Base-by-base conservation (phyloP, 2,888 invertebrate species). In the Catocala nupta region DNA sequence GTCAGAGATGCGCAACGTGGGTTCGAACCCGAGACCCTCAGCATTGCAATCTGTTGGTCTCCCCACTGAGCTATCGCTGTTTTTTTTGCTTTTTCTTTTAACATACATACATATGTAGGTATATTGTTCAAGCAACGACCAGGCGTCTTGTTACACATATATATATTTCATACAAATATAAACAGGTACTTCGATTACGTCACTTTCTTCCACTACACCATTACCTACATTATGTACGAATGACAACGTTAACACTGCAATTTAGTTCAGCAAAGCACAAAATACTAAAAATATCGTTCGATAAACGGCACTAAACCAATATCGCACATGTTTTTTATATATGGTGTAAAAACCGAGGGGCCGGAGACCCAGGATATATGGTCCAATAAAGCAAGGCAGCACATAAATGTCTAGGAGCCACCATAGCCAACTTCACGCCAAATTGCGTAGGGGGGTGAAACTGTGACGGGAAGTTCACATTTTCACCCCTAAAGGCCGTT, bases 301-400 rank as follows among this genome's bases (percentile, higher is more conserved):
- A 43, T 75, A 71, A 70, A 55, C 56, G 62, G 63, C 45, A 75
- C 75, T 77, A 72, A 73, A 72, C 75, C 78, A 79, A 84, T 82
- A 87, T 82, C 82, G 72, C 83, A 82, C 80, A 81, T 66, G 74
- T 85, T 89, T 87, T 90, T 88, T 89, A 87, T 87, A 84, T 82
- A 84, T 81, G 83, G 81, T 82, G 82, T 83, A 84, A 86, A 85
- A 84, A 84, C 78, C 75, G 73, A 68, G 75, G 73, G 76, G 75
- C 69, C 73, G 77, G 84, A 83, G 83, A 76, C 78, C 70, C 81
- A 82, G 82, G 82, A 92, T 92, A 92, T 91, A 92, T 92, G 75
- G 91, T 82, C 88, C 91, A 92, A 93, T 92, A 93, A 93, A 90
- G 84, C 83, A 81, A 77, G 78, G 77, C 77, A 69, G 75, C 73